Percentiles rank a stretch among this genome's conserved stretches.
These are phyloP conservation scores for Drosophila grimshawi DNA, from an alignment of 1,140 invertebrate genomes.

Conservation along the genomic window DNA sequence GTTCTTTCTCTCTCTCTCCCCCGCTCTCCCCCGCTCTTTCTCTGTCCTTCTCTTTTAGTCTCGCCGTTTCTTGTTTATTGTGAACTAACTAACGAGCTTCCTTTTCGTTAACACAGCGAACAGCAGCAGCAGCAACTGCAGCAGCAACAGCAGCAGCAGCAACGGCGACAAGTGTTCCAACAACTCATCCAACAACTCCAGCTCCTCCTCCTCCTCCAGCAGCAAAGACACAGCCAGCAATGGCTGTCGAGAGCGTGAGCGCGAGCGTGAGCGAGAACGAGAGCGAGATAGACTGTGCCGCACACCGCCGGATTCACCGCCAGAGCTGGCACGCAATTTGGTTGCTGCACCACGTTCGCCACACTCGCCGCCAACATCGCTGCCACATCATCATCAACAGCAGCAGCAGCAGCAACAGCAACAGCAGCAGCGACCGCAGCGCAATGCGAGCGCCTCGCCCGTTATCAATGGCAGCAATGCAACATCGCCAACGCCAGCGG, in stretches of 20 bases:
- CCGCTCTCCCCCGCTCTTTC: neutral
- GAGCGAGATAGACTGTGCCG: conserved; percentile 68
- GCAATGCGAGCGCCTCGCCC: conserved; percentile 62
- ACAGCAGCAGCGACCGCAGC: conserved; percentile 63
- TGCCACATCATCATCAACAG: conserved; percentile 32
- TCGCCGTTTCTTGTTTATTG: conserved; percentile 44
- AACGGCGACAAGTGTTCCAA: conserved; percentile 62
- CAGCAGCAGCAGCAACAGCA: conserved; percentile 60
- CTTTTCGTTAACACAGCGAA: conserved; percentile 46
- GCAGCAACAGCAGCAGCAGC: conserved; percentile 64
- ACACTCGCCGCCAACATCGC: conserved; percentile 76
- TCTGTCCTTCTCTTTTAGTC: neutral
- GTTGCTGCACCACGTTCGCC: conserved; percentile 77
- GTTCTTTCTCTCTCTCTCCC: neutral
- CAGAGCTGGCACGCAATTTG: conserved; percentile 84
- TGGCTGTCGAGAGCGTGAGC: conserved; percentile 39
- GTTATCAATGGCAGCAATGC: conserved; percentile 75
- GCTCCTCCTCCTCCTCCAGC: conserved; percentile 57
- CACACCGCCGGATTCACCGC: conserved; percentile 85
- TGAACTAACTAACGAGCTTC: conserved; percentile 63
- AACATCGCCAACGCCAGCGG: conserved; percentile 65
- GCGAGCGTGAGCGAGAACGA: conserved; percentile 40
- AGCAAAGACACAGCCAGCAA: conserved; percentile 50
- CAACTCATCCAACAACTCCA: conserved; percentile 43
- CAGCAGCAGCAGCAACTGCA: conserved; percentile 55